These are phyloP conservation scores for Lytechinus variegatus DNA, from an alignment of 35 echinoderm and acorn worm genomes.

Conservation along the genomic window DNA sequence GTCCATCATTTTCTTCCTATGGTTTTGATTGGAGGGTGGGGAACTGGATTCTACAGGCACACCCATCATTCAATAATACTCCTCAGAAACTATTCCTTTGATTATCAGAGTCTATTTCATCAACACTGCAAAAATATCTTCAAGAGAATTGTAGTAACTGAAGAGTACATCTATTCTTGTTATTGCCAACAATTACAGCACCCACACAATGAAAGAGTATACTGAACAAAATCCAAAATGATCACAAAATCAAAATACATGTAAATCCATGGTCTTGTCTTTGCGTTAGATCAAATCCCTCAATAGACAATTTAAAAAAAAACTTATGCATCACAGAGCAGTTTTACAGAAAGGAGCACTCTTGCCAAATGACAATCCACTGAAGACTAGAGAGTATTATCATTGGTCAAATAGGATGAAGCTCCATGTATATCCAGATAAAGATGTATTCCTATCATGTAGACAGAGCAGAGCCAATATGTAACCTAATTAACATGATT, in stretches of 20 bases:
- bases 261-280: too few relatives aligned
- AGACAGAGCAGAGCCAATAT: not conserved
- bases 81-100: not conserved
- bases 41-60: not conserved
- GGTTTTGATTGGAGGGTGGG: not conserved
- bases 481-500: not conserved
- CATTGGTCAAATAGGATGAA: not conserved
- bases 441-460: not conserved
- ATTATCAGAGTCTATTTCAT: not conserved
- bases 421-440: not conserved
- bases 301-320: too few relatives aligned
- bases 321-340: not conserved
- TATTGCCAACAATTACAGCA: not conserved
- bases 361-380: not conserved
- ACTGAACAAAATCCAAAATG: not conserved
- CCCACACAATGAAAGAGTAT: not conserved
- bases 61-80: not conserved
- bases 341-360: not conserved
- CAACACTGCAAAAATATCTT: too few relatives aligned
- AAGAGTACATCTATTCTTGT: not conserved
- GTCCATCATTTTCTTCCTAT: conserved; percentile 60
- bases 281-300: too few relatives aligned
- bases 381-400: not conserved
- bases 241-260: too few relatives aligned
- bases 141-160: too few relatives aligned